Evolutionary conservation across 2,113 vertebrate species (phyloP), one percentile per base, ranked within the genome.

Genomic region (Ceratotherium simum): DNA sequence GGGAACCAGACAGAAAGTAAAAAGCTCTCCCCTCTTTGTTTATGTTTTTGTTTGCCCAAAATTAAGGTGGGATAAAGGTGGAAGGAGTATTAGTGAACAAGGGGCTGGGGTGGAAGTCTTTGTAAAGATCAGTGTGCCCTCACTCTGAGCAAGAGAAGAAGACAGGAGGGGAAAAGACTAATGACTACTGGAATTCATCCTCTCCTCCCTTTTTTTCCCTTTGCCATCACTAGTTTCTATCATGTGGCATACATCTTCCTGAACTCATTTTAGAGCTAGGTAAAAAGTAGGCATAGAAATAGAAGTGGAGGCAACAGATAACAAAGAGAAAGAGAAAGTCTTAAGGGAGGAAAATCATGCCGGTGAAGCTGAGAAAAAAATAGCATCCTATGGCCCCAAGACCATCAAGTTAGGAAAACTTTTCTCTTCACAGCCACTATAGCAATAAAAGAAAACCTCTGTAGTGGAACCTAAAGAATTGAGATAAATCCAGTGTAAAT

Each of bases 11-110:
- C 3, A 82, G 23, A 81, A 89, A 64, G 17, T 86, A 87, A 90
- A 94, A 96, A 87, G 2, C 31, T 58, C 65, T 62, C n/a, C 6
- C 11, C 31, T 70, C 60, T 54, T 62, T 33, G 7, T 17, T 79
- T 81, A 36, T 82, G 12, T 94, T 89, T 95, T 79, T 82, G n/a
- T 89, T 46, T 90, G 7, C 85, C 42, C 79, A 64, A 17, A 96
- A 92, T 81, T 94, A 25, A 93, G 14, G 29, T 76, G 9, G 21
- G 51, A n/a, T 70, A 12, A 56, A 51, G n/a, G 60, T 83, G 46
- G 39, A 93, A 86, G 62, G 20, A 79, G 25, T 81, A 56, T 25
- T 69, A 83, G 27, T 64, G 8, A 95, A 46, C 2, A 6, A 73
- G 42, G 23, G 29, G n/a, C 21, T 95, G 17, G 39, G 9, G 9